Evolutionary conservation across 2,888 invertebrate species (phyloP).

Genomic region (Apotomis turbidana): DNA sequence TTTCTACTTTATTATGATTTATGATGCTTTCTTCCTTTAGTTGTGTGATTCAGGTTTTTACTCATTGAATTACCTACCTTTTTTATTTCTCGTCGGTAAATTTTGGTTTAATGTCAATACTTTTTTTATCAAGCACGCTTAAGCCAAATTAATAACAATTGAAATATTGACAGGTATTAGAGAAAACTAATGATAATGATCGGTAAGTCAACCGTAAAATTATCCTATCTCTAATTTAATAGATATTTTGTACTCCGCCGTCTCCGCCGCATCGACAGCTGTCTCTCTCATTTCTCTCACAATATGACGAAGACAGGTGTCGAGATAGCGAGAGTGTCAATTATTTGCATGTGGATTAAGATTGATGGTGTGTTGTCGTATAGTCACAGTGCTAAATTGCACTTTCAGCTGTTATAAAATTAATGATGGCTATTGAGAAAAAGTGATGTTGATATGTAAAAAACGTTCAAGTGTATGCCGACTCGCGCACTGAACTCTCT

Average conservation of each 20-base stretch:
- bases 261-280: background rate
- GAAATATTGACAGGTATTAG: constrained; percentile 13
- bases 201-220: background rate
- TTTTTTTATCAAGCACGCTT: background rate
- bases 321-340: constrained; percentile 19
- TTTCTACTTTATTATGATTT: too few species aligned
- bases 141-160: constrained; percentile 8
- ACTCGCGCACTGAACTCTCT: too few species aligned
- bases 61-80: too few species aligned
- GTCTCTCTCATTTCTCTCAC: constrained; percentile 20
- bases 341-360: constrained; percentile 25
- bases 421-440: constrained; percentile 14
- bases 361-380: constrained; percentile 25
- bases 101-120: too few species aligned
- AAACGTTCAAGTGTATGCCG: too few species aligned
- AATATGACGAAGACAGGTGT: constrained; percentile 8
- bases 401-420: constrained; percentile 15
- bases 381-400: constrained; percentile 11
- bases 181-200: constrained; percentile 17
- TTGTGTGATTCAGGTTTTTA: too few species aligned
- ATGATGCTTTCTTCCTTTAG: too few species aligned
- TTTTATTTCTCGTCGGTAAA: too few species aligned
- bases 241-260: background rate
- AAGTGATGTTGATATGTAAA: background rate
- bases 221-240: constrained; percentile 19